These are phyloP conservation scores for Tursiops truncatus DNA, from an alignment of 2,113 vertebrate species.

Conservation along the genomic window DNA sequence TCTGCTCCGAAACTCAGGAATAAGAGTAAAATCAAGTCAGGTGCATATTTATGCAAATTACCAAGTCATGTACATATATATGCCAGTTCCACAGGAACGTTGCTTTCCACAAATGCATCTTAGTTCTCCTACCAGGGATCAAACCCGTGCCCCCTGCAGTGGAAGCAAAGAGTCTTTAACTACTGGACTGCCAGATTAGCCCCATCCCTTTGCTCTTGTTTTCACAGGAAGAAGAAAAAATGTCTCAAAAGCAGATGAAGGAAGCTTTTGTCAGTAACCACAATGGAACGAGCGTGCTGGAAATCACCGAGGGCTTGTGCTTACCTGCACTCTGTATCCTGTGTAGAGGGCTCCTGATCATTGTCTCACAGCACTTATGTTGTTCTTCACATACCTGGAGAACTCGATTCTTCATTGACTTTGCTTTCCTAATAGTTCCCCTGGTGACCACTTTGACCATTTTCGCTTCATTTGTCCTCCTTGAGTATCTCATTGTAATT, in stretches of 20 bases:
- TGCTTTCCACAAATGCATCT: slow-evolving; percentile 6
- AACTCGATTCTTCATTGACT: slow-evolving; percentile 89
- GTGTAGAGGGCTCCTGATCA: slow-evolving; percentile 88
- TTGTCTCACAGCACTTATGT: slow-evolving; percentile 81
- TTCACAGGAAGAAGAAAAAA: slow-evolving; percentile 77
- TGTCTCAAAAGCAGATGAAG: slow-evolving; percentile 91
- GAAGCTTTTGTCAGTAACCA: slow-evolving; percentile 94
- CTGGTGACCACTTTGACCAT: slow-evolving; percentile 89
- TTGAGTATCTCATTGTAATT: slow-evolving; percentile 77
- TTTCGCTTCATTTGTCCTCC: slow-evolving; percentile 83
- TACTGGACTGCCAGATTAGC: no score
- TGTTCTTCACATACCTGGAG: slow-evolving; percentile 78
- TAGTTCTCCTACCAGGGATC: no score
- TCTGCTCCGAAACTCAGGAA: not conserved
- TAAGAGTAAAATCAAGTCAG: slow-evolving; percentile 8
- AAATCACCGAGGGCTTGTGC: slow-evolving; percentile 88
- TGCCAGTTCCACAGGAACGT: not conserved
- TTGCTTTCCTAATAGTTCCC: slow-evolving; percentile 87
- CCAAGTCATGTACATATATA: not conserved
- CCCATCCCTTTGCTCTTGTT: slow-evolving; percentile 50
- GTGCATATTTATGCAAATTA: not conserved
- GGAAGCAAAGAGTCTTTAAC: no score
- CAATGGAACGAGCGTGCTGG: slow-evolving; percentile 92
- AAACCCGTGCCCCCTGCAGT: no score
- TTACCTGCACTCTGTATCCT: slow-evolving; percentile 89